phyloP scores from a whole-genome alignment of 2,113 vertebrate species.

The Tangachromis dhanisi region DNA sequence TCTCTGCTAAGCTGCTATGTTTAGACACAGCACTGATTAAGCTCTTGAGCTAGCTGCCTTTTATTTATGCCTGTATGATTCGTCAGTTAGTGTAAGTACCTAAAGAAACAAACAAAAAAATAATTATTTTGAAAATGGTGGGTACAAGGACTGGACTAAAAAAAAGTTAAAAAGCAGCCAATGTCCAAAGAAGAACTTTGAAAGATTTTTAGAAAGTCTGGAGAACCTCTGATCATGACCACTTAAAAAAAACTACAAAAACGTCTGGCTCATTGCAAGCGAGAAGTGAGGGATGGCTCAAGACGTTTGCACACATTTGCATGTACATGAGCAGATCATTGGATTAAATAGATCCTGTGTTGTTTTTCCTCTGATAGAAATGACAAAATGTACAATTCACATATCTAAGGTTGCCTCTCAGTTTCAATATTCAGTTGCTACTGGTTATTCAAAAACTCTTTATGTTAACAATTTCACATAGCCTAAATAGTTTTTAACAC shows the following conservation, averaged over 20 bases:
- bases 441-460: neutral
- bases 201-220: neutral
- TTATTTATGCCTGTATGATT: neutral
- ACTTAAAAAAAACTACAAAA: neutral
- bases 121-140: fast-evolving
- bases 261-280: neutral
- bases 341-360: neutral
- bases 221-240: neutral
- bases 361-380: neutral
- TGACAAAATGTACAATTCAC: neutral
- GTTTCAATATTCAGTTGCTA: neutral
- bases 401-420: neutral
- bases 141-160: neutral
- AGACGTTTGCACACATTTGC: neutral
- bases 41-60: neutral
- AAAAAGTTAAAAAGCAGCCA: neutral
- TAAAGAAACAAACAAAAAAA: fast-evolving
- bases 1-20: neutral
- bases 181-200: neutral
- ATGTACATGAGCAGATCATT: neutral
- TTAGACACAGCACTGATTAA: neutral
- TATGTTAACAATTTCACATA: neutral
- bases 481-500: neutral
- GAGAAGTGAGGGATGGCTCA: neutral
- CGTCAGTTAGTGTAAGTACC: neutral